Base-by-base conservation (phyloP, 2,113 vertebrate species). In the Scatophagus argus region DNA sequence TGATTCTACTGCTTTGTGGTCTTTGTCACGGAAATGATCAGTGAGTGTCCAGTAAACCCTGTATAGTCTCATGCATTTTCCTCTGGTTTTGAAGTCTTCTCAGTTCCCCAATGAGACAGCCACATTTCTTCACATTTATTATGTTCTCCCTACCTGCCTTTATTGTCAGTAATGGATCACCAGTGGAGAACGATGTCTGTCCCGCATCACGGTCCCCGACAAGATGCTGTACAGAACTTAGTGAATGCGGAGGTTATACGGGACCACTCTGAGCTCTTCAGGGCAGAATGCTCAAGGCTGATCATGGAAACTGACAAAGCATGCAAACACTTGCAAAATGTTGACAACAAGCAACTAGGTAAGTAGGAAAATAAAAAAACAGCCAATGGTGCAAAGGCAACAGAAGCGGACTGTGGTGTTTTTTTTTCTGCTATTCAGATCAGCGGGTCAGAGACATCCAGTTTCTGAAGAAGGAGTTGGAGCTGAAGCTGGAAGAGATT, bases 381-480 rank as follows among this genome's bases (percentile, higher is more conserved):
- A 27, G 0, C 9, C 2, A 1, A 31, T 12, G 4, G 21, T 36
- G 10, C 7, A 23, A 6, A 29, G 38, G 31, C 23, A 8, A 9
- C 16, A 44, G 36, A 11, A 10, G 1, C 58, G 2, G 2, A n/a
- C 6, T 43, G 13, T 27, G 2, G 2, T 23, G 0, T 3, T 39
- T 25, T 59, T 25, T 46, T 6, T 32, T 56, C 27, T 74, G 10
- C 23, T 66, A 41, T 52, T 69, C 87, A 99, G 98, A 96, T 43
- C 96, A 97, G 88, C 95, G 97, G 63, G 83, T 84, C 2, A 90
- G 95, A 81, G 96, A 98, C 82, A 85, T 99, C 67, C 92, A 93
- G 82, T 99, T 97, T 92, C 96, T 97, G 95, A 96, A 90, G 90
- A 92, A 94, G 78, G 97, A 99, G 86, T 82, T 98, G 85, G 92